A percentile compares a stretch with the other conserved stretches of the same genome.
Evolutionary conservation across 2,797 vertebrate species (phyloP).

Genomic region (Onychomys leucogaster): DNA sequence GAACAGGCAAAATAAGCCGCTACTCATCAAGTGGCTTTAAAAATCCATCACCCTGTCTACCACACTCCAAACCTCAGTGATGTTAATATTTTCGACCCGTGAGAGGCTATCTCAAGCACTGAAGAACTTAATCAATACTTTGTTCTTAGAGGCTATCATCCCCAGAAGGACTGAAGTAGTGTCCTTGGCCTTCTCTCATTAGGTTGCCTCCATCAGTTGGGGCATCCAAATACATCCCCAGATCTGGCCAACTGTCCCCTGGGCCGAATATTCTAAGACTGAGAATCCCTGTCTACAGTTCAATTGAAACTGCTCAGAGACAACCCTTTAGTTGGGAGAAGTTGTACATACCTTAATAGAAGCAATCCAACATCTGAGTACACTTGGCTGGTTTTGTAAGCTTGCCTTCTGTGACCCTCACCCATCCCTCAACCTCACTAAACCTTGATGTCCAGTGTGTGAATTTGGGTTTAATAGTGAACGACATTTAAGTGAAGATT

Average conservation of each 20-base stretch:
- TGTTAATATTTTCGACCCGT: not conserved
- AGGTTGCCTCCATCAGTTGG: not conserved
- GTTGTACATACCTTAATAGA: not conserved
- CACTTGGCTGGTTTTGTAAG: not conserved
- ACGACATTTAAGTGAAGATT: not conserved
- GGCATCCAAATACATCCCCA: not conserved
- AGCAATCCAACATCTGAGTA: not conserved
- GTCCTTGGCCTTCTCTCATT: not conserved
- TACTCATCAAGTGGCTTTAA: conserved; percentile 40
- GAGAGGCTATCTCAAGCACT: not conserved
- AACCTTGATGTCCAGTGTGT: not conserved
- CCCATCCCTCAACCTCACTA: not conserved
- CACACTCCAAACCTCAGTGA: not conserved
- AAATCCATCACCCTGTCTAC: not conserved
- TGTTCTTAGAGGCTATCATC: not conserved
- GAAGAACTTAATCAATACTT: not conserved
- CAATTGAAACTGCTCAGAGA: not conserved
- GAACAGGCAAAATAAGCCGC: not conserved
- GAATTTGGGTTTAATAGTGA: not conserved
- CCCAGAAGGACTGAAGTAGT: not conserved
- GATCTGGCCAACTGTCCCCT: not conserved
- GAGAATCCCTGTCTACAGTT: not conserved
- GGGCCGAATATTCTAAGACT: not conserved
- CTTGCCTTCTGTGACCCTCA: conserved; percentile 38
- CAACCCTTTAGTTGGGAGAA: not conserved